These are phyloP conservation scores for Gasteruption jaculator DNA, from an alignment of 2,888 invertebrate genomes.

Conservation along the genomic window DNA sequence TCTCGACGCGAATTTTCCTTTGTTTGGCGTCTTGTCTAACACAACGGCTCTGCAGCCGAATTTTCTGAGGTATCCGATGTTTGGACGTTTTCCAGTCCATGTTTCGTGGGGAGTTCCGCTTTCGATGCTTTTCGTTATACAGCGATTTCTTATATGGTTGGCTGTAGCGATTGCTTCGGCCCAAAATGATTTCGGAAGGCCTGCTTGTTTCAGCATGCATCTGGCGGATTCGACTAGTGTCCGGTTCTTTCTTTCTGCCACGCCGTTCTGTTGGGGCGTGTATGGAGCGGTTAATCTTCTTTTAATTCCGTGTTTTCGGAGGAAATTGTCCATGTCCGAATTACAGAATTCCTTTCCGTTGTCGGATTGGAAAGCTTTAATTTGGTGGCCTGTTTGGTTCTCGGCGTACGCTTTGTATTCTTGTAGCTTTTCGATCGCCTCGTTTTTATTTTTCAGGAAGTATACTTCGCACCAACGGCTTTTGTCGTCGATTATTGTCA, in stretches of 20 bases:
- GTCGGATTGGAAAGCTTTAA: conserved; percentile 19
- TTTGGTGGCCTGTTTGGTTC: conserved; percentile 15
- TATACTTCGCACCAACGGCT: conserved; percentile 17
- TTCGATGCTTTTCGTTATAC: conserved; percentile 6
- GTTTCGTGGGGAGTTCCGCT: conserved; percentile 8
- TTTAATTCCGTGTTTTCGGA: conserved; percentile 25
- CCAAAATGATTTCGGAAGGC: conserved; percentile 14
- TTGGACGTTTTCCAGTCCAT: conserved; percentile 11
- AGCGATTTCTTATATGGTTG: conserved; percentile 14
- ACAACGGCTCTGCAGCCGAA: conserved; percentile 9
- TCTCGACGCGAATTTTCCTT: conserved; percentile 17
- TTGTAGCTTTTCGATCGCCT: conserved; percentile 14
- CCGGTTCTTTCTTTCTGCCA: too few relatives aligned
- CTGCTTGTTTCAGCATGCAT: conserved; percentile 13
- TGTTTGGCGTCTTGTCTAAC: conserved; percentile 11
- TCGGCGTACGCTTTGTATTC: conserved; percentile 19
- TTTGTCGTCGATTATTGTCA: conserved; percentile 19
- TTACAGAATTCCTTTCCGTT: conserved; percentile 18
- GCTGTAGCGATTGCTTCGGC: conserved; percentile 14
- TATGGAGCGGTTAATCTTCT: conserved; percentile 28
- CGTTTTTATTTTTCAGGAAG: conserved; percentile 16
- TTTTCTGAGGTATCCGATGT: conserved; percentile 11
- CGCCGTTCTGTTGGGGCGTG: conserved; percentile 34
- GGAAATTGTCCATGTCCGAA: not conserved
- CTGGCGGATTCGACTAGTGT: conserved; percentile 21